Conservation (phyloP, 1,140 invertebrate genomes). For the Triops cancriformis region DNA sequence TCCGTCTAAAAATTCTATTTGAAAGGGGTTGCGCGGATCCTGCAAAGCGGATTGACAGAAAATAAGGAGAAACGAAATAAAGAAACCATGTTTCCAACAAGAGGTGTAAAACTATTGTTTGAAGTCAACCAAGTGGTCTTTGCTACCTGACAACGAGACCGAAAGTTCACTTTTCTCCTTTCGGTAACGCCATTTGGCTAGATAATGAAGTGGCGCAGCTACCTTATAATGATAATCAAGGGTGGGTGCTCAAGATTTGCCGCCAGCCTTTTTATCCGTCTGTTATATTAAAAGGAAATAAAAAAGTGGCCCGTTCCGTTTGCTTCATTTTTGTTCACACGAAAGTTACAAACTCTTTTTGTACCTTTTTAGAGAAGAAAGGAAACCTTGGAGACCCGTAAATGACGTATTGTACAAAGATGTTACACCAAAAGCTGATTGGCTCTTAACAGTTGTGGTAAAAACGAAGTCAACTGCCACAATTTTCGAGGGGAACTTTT, state of each 20-base stretch:
- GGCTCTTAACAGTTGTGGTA: neutral
- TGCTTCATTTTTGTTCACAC: constrained; percentile 6
- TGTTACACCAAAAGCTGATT: neutral
- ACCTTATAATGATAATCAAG: neutral
- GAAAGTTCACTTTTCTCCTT: neutral
- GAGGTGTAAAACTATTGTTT: neutral
- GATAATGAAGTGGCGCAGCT: constrained; percentile 10
- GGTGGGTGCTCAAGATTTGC: constrained; percentile 3
- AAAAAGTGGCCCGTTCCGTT: neutral
- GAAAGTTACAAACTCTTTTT: neutral
- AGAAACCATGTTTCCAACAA: neutral
- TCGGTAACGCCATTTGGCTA: neutral
- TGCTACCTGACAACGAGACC: neutral
- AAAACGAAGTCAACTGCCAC: neutral
- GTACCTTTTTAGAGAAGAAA: neutral
- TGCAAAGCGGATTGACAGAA: neutral
- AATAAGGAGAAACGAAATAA: neutral
- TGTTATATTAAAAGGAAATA: neutral
- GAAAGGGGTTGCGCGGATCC: neutral
- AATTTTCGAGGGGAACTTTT: neutral
- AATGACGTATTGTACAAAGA: neutral
- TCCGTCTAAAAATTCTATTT: neutral
- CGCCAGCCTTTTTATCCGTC: neutral
- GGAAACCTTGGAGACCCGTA: neutral
- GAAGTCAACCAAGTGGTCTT: neutral